These are phyloP conservation scores for Heliconius hermathena DNA, from an alignment of 1,140 invertebrate species.

Conservation along the genomic window DNA sequence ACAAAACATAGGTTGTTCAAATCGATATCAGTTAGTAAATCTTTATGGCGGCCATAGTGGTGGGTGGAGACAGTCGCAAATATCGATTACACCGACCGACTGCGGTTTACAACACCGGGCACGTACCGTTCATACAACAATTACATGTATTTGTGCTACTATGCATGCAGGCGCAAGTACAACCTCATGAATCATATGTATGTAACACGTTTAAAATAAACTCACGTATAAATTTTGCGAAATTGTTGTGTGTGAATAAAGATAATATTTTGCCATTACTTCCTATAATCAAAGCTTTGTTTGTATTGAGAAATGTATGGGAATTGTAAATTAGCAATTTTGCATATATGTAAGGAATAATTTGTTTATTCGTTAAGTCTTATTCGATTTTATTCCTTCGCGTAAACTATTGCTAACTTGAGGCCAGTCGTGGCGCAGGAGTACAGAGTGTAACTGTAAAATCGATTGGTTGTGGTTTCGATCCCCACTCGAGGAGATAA, in stretches of 20 bases:
- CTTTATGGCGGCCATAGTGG: constrained; percentile 22
- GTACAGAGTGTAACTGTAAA: no score
- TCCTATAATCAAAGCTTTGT: constrained; percentile 15
- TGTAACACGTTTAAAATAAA: constrained; percentile 34
- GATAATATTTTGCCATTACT: constrained; percentile 6
- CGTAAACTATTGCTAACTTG: background rate
- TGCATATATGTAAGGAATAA: background rate
- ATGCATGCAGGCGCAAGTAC: constrained; percentile 32
- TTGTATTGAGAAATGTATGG: background rate
- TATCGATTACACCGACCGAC: constrained; percentile 40
- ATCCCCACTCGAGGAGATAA: no score
- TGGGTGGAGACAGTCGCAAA: constrained; percentile 58
- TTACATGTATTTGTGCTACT: constrained; percentile 47
- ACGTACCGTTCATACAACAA: constrained; percentile 47
- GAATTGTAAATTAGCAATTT: constrained; percentile 12
- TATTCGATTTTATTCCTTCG: background rate
- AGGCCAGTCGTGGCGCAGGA: no score
- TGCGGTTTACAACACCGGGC: constrained; percentile 40
- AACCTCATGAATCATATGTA: constrained; percentile 39
- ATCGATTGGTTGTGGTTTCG: no score
- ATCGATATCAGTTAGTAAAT: constrained; percentile 24
- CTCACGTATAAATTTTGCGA: constrained; percentile 25
- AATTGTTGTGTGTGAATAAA: constrained; percentile 6
- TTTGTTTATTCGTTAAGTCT: background rate
- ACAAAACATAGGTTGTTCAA: constrained; percentile 8